Evolutionary conservation across 2,113 vertebrate species (phyloP).

Genomic region (Lathamus discolor): DNA sequence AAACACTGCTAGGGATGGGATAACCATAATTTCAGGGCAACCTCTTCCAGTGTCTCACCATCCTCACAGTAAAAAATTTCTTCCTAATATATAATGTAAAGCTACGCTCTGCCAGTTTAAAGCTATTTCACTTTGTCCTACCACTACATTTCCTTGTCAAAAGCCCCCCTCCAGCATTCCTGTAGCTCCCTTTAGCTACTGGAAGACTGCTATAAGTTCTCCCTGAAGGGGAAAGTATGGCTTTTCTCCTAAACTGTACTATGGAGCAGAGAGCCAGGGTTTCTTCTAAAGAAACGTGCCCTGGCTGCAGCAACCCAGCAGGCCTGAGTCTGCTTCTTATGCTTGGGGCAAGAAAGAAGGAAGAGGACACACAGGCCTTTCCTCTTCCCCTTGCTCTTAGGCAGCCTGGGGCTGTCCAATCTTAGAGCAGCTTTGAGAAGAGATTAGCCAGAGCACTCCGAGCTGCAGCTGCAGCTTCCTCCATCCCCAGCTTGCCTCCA

Average conservation of each 20-base stretch:
- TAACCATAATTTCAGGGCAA: neutral
- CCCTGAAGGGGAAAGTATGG: neutral
- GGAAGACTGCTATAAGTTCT: neutral
- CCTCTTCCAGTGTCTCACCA: neutral
- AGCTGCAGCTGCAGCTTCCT: neutral
- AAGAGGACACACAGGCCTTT: constrained; percentile 1
- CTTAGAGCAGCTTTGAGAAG: neutral
- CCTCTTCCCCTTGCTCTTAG: neutral
- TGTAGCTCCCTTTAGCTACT: neutral
- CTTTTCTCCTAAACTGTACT: neutral
- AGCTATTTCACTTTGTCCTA: neutral
- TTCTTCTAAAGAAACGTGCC: neutral
- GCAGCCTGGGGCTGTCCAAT: neutral
- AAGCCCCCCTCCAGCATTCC: neutral
- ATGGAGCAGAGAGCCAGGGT: neutral
- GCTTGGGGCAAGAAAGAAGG: neutral
- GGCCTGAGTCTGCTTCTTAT: neutral
- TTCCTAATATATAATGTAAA: neutral
- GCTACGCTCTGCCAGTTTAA: neutral
- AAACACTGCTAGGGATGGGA: neutral
- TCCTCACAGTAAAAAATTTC: neutral
- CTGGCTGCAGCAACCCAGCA: neutral
- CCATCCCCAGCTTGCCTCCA: neutral
- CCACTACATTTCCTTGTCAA: neutral
- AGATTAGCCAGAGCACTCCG: constrained; percentile 5